Evolutionary conservation across 2,888 invertebrate species (phyloP), one percentile per base, ranked within the genome.

Genomic region (Zygogramma bicolorata): DNA sequence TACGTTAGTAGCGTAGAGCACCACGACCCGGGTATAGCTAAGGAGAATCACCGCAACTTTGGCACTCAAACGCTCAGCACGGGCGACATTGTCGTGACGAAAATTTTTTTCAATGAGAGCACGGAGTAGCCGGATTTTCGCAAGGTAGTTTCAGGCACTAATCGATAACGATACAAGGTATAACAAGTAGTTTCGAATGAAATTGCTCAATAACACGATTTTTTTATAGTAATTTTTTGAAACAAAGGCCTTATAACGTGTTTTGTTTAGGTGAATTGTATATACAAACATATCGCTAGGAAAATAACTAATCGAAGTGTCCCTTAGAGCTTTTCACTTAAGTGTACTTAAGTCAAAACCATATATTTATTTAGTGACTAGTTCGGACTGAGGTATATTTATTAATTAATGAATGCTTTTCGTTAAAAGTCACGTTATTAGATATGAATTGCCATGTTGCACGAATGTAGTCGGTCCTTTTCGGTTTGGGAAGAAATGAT

Each of bases 61-160:
- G 92, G 92, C 34, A 93, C 94, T 71, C 97, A 97, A 87, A 97
- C 97, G 1, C 89, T 96, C 59, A 96, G 96, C 85, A 97, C 97
- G 18, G 97, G 97, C 62, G 97, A 97, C 85, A 95, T 97, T 83
- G 96, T 96, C 67, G 95, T 97, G 82, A 96, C 96, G 57, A 93
- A 94, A 87, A 95, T 96, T 82, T 92, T 81, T 80, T 87, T 87
- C 79, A 84, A 85, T 74, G 87, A 87, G 75, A 67, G 79, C 46
- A 79, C 79, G 15, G 84, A 85, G 61, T 84, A 71, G 74, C 46
- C n/a, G n/a, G n/a, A n/a, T n/a, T n/a, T n/a, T n/a, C n/a, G n/a
- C n/a, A n/a, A n/a, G n/a, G 60, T 66, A 62, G 62, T 63, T 62
- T 61, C 29, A 63, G 63, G 60, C 61, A 68, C 65, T 65, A 63